Base-by-base conservation (phyloP, 2,113 vertebrate species). In the Leptobrachium ailaonicum region DNA sequence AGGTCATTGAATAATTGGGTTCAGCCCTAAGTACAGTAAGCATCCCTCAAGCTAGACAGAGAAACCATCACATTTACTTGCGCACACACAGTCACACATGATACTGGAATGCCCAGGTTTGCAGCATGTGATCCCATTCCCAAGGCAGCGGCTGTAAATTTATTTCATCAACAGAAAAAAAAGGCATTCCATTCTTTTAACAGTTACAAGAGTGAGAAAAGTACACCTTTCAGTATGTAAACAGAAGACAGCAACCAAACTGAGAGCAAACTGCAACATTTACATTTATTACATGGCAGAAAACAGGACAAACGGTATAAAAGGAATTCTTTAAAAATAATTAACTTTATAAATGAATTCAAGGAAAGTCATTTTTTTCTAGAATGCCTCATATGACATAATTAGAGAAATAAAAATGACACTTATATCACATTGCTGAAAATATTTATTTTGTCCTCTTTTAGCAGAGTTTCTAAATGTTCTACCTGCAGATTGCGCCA, bases 101-200 rank as follows among this genome's bases (percentile, higher is more conserved):
- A 56, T 41, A 45, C 50, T 62, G 72, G 72, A 81, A 81, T 81
- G 54, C 66, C 66, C 75, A 69, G 72, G 64, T 75, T 54, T 64
- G 41, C 20, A 47, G 53, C 79, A 81, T 81, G 79, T 81, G 79
- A 75, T 81, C 20, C 72, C 73, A 41, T 75, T 81, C 71, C 56
- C 68, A 78, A 41, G 76, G 40, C 76, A n/a, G 12, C 40, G 44
- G 14, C 50, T 44, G 6, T 4, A 40, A 63, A 40, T 50, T 41
- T 40, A 53, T 41, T 64, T 40, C 14, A 47, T 45, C 3, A 43
- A 63, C 42, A 7, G n/a, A 3, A 60, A 10, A 70, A 53, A 47
- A 68, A 47, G 11, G 76, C 20, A 64, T 40, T 32, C n/a, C 32
- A 32, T 64, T 47, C 42, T 63, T 78, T 54, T 20, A 79, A 69